Evolutionary conservation across 2,888 invertebrate genomes (phyloP), one percentile per base, ranked within the genome.

Genomic region (Eristalis intricaria): DNA sequence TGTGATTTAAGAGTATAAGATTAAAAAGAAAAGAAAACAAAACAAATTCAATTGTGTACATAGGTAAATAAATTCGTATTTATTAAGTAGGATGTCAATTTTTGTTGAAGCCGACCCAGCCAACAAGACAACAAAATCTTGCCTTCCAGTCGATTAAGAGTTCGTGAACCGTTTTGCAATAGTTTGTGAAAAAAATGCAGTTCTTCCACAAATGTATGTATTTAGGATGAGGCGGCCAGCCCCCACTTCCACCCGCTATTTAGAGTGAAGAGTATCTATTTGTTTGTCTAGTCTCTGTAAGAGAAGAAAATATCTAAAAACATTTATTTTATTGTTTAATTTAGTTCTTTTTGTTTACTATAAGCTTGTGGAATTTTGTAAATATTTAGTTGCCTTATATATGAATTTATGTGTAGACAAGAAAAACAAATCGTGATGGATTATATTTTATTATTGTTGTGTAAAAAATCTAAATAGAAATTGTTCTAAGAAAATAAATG

Each of bases 91-190:
- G 58, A 69, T 40, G 29, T 74, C 10, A 11, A 32, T 61, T 43
- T 70, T 38, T 66, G 50, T 40, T 50, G 50, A 50, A n/a, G 43
- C 43, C 15, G 4, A 7, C 43, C 43, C 13, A 5, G 50, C 50
- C 50, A 50, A 50, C 50, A 50, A 19, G 65, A 86, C 89, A 89
- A 89, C 89, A 86, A 89, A 89, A 89, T 89, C 89, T 89, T 88
- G 89, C 88, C 89, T 89, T 89, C 89, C 89, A 87, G 50, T 38
- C 70, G 26, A 58, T 73, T 66, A 19, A 64, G 70, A 11, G 29
- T 68, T 64, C 29, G 35, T 35, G 22, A 64, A 56, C 58, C 13
- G 56, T 71, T 74, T 82, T 82, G 86, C 83, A 86, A 86, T 86
- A 82, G 50, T 13, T 50, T 63, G 26, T 56, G 23, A 60, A 70